Conservation (phyloP, 2,113 vertebrate genomes). For the Diadophis punctatus region DNA sequence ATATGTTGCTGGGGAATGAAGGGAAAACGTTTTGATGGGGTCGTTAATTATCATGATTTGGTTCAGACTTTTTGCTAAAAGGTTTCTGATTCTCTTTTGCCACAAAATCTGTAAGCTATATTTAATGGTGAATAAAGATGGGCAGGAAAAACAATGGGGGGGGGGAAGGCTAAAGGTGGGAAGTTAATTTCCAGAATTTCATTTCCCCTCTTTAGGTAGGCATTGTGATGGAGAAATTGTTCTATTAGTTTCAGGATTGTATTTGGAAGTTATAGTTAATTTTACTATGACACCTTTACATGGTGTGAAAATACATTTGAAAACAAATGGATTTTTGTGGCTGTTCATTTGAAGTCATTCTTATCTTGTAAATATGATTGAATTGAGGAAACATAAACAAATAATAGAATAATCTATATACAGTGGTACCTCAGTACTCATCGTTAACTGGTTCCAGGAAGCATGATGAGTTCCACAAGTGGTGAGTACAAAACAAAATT, state of each 20-base stretch:
- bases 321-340: constrained; percentile 6
- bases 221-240: not conserved
- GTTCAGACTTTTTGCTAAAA: not conserved
- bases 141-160: not conserved
- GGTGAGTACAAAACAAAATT: not conserved
- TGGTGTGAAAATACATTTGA: not conserved
- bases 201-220: not conserved
- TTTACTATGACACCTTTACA: not conserved
- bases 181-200: not conserved
- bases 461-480: not conserved
- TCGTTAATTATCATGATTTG: not conserved
- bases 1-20: not conserved
- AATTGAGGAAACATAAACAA: not conserved
- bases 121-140: not conserved
- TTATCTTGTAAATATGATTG: not conserved
- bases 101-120: not conserved
- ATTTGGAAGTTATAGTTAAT: not conserved
- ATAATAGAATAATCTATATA: not conserved
- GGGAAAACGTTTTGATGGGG: not conserved
- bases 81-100: not conserved
- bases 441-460: not conserved
- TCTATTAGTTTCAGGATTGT: not conserved
- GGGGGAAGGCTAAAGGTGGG: not conserved
- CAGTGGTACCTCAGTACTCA: not conserved
- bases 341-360: not conserved